Evolutionary conservation across 2,888 invertebrate genomes (phyloP), one percentile per base, ranked within the genome.

Genomic region (Nomada ruficornis): DNA sequence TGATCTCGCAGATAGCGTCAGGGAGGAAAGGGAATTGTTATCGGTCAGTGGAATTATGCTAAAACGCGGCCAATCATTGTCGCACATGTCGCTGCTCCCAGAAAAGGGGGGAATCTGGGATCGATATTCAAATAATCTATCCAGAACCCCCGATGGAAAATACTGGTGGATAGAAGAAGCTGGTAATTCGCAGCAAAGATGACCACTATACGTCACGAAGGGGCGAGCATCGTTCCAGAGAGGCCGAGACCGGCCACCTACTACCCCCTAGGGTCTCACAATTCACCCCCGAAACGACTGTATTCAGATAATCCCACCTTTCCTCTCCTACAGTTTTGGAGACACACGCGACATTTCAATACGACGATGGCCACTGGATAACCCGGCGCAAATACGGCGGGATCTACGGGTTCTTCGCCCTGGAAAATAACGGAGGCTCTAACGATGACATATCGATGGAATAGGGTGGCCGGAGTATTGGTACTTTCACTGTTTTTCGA

Each of bases 261-360:
- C 89, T 90, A 88, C 91, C 88, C 93, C 91, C 93, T 90, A 85
- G 93, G 92, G 93, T 89, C 89, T 88, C 89, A 90, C 93, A 92
- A 93, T 90, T 93, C 92, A 92, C 89, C 89, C 90, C 86, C 83
- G 84, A 70, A 89, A 90, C 91, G 90, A 91, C 91, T 90, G 92
- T 92, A 93, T 93, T 93, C 93, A 91, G 93, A 93, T 93, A 93
- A 93, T 93, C 92, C 92, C 79, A 90, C 90, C 90, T 89, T 84
- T 83, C 82, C 88, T 86, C 82, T 76, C 83, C 79, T 62, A 75
- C 60, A 63, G 20, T 54, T 44, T 50, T 23, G 80, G 44, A 57
- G 70, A 57, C 77, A 68, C 79, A 73, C 75, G 55, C 85, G 90
- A 91, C 91, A 90, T 92, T 92, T 92, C 91, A 92, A 93, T 92